Evolutionary conservation across 2,888 invertebrate genomes (phyloP).

Genomic region (Apoda limacodes): DNA sequence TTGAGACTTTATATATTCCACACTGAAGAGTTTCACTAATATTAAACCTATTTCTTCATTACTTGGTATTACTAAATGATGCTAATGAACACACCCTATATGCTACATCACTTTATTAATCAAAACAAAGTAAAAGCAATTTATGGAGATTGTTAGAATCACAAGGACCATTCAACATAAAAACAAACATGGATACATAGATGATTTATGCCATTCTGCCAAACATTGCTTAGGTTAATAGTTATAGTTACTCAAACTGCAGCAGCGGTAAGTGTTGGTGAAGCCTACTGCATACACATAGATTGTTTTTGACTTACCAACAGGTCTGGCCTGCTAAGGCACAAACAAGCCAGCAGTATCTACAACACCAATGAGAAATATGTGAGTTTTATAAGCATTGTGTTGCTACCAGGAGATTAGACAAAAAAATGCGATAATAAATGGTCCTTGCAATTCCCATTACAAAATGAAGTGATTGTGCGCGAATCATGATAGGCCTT

Average conservation of each 20-base stretch:
- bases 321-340: constrained; percentile 80
- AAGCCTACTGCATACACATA: constrained; percentile 52
- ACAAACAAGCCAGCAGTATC: constrained; percentile 81
- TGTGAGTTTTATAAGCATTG: constrained; percentile 55
- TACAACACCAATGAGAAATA: constrained; percentile 73
- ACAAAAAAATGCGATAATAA: too few species aligned
- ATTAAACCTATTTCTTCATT: too few species aligned
- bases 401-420: too few species aligned
- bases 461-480: constrained; percentile 55
- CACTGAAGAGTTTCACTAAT: too few species aligned
- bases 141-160: constrained; percentile 47
- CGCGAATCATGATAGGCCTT: constrained; percentile 55
- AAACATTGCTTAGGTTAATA: constrained; percentile 65
- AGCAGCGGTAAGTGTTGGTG: constrained; percentile 53
- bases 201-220: constrained; percentile 36
- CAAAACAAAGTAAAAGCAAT: neutral
- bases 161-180: constrained; percentile 68
- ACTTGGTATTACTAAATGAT: too few species aligned
- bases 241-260: constrained; percentile 51
- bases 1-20: too few species aligned
- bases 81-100: too few species aligned
- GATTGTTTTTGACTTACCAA: constrained; percentile 72
- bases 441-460: constrained; percentile 68
- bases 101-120: too few species aligned
- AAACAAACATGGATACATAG: constrained; percentile 37